Evolutionary conservation across 1,140 invertebrate species (phyloP), one percentile per base, ranked within the genome.

Genomic region (Drosophila pandora): DNA sequence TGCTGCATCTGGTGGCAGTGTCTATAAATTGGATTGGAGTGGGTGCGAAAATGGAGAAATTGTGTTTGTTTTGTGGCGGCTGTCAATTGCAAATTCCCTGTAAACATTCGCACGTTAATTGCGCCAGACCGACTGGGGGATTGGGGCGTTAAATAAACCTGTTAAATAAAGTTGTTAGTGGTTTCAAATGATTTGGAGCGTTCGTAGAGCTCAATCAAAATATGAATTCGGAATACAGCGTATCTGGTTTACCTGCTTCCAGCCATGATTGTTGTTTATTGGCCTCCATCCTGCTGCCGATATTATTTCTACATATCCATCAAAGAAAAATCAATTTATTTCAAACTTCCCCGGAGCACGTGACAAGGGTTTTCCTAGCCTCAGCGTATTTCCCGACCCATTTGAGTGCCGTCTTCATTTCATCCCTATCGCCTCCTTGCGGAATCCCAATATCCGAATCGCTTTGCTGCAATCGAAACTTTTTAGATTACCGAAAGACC

Each of bases 381-480:
- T 30, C 45, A 22, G n/a, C 30, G 22, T 17, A 23, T 30, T 7
- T 60, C 10, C 1, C 10, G 23, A 28, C 23, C 32, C 17, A 5
- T 21, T 30, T 28, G 12, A 3, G 21, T 28, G 39, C 58, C 58
- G 52, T 54, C 25, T 12, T 32, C 30, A 28, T 41, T 1, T 43
- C 6, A 10, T 47, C 43, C 21, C 7, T 4, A 41, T 41, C 8
- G 21, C 43, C 23, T 32, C 34, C 34, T 41, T 13, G 10, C 17
- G 5, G 25, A 28, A 28, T 8, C 30, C 13, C 34, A 37, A 8
- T 67, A 23, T 67, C 32, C 63, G 17, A 56, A 69, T 48, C 37
- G 54, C 30, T 59, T 76, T 76, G 47, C 62, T 64, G 76, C 77
- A 80, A 65, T 85, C 59, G 47, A 76, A 80, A 85, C 56, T 76